Evolutionary conservation across 2,113 vertebrate genomes (phyloP).

Genomic region (Podarcis cretensis): DNA sequence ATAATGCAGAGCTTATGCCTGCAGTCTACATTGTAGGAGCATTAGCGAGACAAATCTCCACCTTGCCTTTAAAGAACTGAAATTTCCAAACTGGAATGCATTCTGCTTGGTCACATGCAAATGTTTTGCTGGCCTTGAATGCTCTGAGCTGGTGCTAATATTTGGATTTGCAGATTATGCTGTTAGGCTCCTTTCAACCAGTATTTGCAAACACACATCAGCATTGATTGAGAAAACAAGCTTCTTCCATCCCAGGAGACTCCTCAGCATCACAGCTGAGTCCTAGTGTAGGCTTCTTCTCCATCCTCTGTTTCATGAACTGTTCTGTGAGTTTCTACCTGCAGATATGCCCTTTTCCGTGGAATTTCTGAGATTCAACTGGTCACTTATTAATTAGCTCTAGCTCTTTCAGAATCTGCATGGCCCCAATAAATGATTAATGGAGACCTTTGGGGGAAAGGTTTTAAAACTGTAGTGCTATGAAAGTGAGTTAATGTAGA

Average conservation of each 20-base stretch:
- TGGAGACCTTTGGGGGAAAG: background rate
- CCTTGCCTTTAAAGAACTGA: slow-evolving; percentile 26
- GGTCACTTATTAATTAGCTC: background rate
- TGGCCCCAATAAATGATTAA: background rate
- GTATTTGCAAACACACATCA: background rate
- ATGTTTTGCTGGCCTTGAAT: background rate
- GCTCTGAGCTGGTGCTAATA: slow-evolving; percentile 5
- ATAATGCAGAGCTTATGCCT: slow-evolving; percentile 34
- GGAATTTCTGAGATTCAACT: background rate
- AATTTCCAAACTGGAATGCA: background rate
- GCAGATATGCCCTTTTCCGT: background rate
- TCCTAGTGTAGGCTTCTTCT: background rate
- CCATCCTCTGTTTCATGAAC: background rate
- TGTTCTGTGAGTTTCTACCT: background rate
- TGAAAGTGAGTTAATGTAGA: background rate
- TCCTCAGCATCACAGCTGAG: rapidly evolving
- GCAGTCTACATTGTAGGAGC: slow-evolving; percentile 30
- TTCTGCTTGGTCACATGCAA: background rate
- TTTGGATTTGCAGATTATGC: slow-evolving; percentile 37
- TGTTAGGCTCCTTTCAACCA: slow-evolving; percentile 2
- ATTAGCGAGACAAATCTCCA: slow-evolving; percentile 14
- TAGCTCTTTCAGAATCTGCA: background rate
- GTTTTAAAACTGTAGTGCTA: background rate
- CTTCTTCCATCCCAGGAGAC: background rate
- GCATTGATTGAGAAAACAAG: background rate